A percentile compares a stretch with the other conserved stretches of the same genome.
Conservation (phyloP, 2,797 vertebrate species). For the Epinephelus malabaricus region DNA sequence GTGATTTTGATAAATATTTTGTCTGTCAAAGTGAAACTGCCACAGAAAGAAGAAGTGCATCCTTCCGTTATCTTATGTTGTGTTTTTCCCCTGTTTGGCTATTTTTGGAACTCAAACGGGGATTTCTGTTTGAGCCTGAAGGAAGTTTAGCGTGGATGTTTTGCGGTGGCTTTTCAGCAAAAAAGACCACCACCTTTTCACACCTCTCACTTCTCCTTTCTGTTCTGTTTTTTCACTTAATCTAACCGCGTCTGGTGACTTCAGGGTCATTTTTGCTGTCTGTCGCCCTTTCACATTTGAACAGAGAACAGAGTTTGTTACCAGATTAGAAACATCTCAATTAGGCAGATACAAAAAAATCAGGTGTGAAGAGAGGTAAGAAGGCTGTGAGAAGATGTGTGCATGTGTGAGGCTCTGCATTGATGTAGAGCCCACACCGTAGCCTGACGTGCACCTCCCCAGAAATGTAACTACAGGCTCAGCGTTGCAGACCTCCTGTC, state of each 20-base stretch:
- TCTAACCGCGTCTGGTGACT: neutral
- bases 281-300: neutral
- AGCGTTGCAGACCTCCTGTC: no score
- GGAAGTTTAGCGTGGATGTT: constrained; percentile 1
- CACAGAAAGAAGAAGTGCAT: neutral
- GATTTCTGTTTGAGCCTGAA: constrained; percentile 8
- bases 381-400: neutral
- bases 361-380: neutral
- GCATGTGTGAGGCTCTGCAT: neutral
- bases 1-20: neutral
- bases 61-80: neutral
- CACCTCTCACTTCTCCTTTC: constrained; percentile 51
- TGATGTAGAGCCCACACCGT: no score
- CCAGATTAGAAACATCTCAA: neutral
- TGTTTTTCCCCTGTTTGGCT: neutral
- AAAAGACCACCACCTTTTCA: neutral
- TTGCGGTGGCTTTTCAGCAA: neutral
- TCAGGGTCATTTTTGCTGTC: neutral
- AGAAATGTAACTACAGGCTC: no score
- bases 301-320: neutral
- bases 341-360: neutral
- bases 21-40: neutral
- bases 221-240: constrained; percentile 1
- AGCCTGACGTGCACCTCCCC: no score
- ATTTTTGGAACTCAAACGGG: neutral